phyloP scores from a whole-genome alignment of 2,888 invertebrate genomes.

The Rhorus exstirpatorius region DNA sequence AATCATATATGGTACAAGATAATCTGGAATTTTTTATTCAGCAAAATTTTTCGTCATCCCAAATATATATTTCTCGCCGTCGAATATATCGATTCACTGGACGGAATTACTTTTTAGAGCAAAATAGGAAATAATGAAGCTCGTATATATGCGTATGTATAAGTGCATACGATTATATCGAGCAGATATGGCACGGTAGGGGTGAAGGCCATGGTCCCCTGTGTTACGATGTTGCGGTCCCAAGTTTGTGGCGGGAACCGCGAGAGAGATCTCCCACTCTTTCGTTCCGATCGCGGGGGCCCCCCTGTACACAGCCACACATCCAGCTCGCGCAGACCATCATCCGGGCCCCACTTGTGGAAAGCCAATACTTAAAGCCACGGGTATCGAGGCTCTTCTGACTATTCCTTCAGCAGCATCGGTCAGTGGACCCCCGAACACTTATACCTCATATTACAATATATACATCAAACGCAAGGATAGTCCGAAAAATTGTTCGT shows the following conservation, averaged over 20 bases:
- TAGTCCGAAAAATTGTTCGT: slow-evolving; percentile 68
- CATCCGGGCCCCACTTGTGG: slow-evolving; percentile 80
- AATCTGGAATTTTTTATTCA: no score
- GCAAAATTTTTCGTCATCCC: no score
- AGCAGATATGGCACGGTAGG: background rate
- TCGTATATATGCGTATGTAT: background rate
- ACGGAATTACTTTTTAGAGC: no score
- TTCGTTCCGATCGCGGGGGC: slow-evolving; percentile 22
- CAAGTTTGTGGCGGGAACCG: slow-evolving; percentile 47
- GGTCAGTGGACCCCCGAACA: slow-evolving; percentile 81
- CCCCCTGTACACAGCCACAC: slow-evolving; percentile 45
- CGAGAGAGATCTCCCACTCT: slow-evolving; percentile 61
- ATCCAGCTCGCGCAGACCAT: slow-evolving; percentile 54
- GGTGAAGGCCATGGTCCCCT: slow-evolving; percentile 1
- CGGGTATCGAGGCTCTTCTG: slow-evolving; percentile 78
- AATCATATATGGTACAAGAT: no score
- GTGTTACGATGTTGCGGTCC: slow-evolving; percentile 31
- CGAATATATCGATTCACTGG: no score
- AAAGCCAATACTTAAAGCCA: slow-evolving; percentile 84
- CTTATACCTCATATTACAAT: slow-evolving; percentile 61
- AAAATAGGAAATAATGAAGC: no score
- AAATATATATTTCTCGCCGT: no score
- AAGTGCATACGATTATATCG: background rate
- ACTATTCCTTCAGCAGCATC: slow-evolving; percentile 85
- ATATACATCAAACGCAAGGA: background rate